phyloP scores from a whole-genome alignment of 1,140 invertebrate genomes.

The Rhagoletis pomonella region DNA sequence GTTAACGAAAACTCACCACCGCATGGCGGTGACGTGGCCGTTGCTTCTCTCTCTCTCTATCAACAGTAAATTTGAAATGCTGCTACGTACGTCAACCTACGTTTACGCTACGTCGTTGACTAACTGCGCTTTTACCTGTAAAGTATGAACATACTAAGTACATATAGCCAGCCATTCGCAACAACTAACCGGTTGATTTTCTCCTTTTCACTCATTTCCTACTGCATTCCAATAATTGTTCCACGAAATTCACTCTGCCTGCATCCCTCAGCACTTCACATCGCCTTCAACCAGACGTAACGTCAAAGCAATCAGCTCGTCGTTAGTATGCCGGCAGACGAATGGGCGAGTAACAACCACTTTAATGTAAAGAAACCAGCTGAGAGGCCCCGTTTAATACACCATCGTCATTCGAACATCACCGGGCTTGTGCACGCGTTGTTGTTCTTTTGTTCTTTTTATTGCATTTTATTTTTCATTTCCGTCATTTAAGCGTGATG shows the following conservation, averaged over 20 bases:
- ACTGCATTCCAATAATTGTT: background rate
- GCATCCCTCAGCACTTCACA: background rate
- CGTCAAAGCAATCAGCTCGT: background rate
- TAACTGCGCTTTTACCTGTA: background rate
- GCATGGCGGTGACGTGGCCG: too few species aligned
- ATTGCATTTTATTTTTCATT: slow-evolving; percentile 33
- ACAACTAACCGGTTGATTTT: background rate
- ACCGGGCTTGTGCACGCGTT: background rate
- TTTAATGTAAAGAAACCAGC: background rate
- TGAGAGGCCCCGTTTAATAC: slow-evolving; percentile 40
- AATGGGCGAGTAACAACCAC: slow-evolving; percentile 20
- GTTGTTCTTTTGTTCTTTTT: slow-evolving; percentile 3
- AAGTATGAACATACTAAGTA: background rate
- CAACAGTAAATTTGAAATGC: too few species aligned
- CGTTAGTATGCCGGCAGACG: background rate
- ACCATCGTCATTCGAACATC: background rate
- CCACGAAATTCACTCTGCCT: background rate
- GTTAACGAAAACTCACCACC: too few species aligned
- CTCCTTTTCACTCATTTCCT: background rate
- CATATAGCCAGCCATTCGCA: background rate
- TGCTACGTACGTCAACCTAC: too few species aligned
- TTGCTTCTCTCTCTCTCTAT: too few species aligned
- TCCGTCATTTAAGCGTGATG: slow-evolving; percentile 15
- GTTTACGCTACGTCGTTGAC: too few species aligned
- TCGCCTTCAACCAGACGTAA: background rate